Conservation (phyloP, 2,797 vertebrate genomes). For the Erithacus rubecula region DNA sequence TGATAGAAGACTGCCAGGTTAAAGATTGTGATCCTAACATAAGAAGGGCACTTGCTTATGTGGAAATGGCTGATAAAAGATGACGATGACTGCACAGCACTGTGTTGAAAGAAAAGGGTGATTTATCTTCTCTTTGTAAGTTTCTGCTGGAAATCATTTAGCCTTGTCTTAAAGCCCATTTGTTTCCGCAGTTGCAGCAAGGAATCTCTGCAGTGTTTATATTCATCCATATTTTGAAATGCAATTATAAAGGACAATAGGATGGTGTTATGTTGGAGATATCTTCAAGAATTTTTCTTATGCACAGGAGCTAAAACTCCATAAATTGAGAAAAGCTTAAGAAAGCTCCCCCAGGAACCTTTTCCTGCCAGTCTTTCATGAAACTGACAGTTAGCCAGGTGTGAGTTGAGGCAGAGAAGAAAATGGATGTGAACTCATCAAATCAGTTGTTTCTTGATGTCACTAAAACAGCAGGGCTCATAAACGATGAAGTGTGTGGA, state of each 20-base stretch:
- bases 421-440: background rate
- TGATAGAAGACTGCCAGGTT: background rate
- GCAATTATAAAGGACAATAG: background rate
- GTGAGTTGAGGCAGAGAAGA: background rate
- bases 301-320: background rate
- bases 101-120: background rate
- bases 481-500: background rate
- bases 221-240: background rate
- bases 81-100: background rate
- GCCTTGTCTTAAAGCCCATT: background rate
- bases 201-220: background rate
- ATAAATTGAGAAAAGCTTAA: background rate
- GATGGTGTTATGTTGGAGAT: background rate
- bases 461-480: background rate
- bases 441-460: background rate
- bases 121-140: background rate
- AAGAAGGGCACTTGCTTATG: background rate
- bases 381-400: background rate
- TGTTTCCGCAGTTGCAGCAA: background rate
- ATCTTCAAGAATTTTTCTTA: background rate
- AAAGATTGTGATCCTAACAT: background rate
- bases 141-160: constrained; percentile 10
- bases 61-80: constrained; percentile 14
- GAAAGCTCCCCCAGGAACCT: background rate
- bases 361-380: background rate